Evolutionary conservation across 2,888 invertebrate genomes (phyloP), one percentile per base, ranked within the genome.

Genomic region (Neoaliturus tenellus): DNA sequence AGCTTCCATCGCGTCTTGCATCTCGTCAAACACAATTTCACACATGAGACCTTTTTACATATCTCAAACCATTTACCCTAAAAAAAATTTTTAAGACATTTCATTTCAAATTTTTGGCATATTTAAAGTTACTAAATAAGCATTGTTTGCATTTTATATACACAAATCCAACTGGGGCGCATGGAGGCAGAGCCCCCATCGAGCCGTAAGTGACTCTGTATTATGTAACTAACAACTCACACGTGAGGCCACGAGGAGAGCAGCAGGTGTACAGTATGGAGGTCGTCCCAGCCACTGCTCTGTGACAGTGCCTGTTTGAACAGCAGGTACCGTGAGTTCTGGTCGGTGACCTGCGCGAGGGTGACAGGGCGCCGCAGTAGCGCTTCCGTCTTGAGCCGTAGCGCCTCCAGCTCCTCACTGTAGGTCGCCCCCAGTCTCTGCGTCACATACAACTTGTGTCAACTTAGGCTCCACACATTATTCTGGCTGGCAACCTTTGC

Each of bases 381-480:
- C n/a, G 84, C 84, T 44, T 81, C 81, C 8, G 84, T 81, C 39
- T 62, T 73, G 39, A 84, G 82, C 33, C 71, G 28, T 5, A 69
- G 51, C 0, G 82, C 69, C 33, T 82, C 82, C 23, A 82, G 35
- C 51, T 82, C 82, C 25, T 71, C 82, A 35, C 51, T 71, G 71
- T 82, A 71, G 3, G 31, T 82, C 20, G 69, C 20, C 20, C 71
- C 82, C 39, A 82, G 51, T n/a, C 82, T 82, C 82, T 82, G 80
- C 6, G n/a, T 14, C 48, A 48, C 48, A 48, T 2, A 62, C 10
- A 44, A n/a, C 20, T 8, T 58, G 67, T 23, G 39, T 5, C 39
- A 8, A n/a, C 39, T 8, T 25, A 67, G 23, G 4, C n/a, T 14
- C 14, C 25, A 67, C 28, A n/a, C 14, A 25, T 4, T 8, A 25